Evolutionary conservation across 1,140 invertebrate species (phyloP).

Genomic region (Cataglyphis hispanica): DNA sequence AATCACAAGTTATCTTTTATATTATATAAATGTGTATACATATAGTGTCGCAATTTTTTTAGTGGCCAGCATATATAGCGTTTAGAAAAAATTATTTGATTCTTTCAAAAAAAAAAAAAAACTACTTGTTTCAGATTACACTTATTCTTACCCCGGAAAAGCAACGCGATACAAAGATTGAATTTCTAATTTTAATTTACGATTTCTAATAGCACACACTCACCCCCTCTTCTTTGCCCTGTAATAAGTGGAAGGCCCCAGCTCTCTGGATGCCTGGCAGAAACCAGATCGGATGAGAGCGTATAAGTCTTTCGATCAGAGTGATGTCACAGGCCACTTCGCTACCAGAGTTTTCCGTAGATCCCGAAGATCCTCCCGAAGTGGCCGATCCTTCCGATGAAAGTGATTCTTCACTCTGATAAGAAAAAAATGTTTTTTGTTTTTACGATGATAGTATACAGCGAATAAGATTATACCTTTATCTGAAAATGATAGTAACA

Average conservation of each 20-base stretch:
- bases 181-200: constrained; percentile 47
- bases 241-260: constrained; percentile 96
- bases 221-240: constrained; percentile 97
- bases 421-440: too few relatives aligned
- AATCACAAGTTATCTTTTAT: too few relatives aligned
- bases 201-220: constrained; percentile 79
- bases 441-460: background rate
- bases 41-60: too few relatives aligned
- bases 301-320: constrained; percentile 94
- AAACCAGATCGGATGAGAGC: constrained; percentile 98
- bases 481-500: background rate
- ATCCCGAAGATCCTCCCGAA: constrained; percentile 80
- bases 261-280: constrained; percentile 96
- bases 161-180: background rate
- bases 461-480: background rate
- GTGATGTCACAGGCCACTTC: constrained; percentile 92
- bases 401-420: constrained; percentile 84
- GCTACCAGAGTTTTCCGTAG: constrained; percentile 82
- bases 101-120: background rate
- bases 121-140: background rate
- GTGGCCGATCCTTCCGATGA: constrained; percentile 84
- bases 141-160: background rate
- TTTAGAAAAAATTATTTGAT: background rate
- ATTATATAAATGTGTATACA: too few relatives aligned
- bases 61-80: too few relatives aligned